Evolutionary conservation across 2,113 vertebrate species (phyloP), one percentile per base, ranked within the genome.

Genomic region (Bambusicola thoracicus): DNA sequence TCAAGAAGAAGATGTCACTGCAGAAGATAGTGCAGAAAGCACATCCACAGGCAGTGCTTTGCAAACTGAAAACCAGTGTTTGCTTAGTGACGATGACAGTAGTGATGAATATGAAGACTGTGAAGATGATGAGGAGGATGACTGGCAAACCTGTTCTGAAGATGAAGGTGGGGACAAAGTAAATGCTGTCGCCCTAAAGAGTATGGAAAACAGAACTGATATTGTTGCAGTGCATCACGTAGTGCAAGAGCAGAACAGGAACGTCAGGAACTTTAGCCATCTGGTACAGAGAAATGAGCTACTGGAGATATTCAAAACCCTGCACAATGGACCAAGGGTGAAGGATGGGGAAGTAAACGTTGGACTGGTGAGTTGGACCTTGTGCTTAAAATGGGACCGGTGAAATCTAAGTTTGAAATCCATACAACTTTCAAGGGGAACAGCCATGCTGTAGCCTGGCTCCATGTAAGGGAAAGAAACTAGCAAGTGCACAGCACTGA

Each of bases 111-210:
- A 98, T 61, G 97, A 98, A 90, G 98, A 98, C 94, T 98, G 98
- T 76, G 94, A 93, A 61, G 98, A 98, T 69, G 98, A 98, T 20
- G 98, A 98, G 38, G 98, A 98, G 40, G 96, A 97, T 46, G 68
- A 85, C 29, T 99, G 99, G 99, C 97, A 98, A 77, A 99, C 99
- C 0, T 99, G 99, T 95, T 99, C 98, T 16, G 99, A 99, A 94
- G 98, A 98, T 38, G 97, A 97, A 30, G 43, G 76, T 5, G 13
- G 41, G 58, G 68, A 79, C 29, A 68, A 61, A 3, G n/a, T 86
- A 68, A 94, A 90, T 44, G n/a, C 46, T 53, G 19, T 85, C 77
- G 81, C 76, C 75, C 83, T 61, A 40, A 80, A 78, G 34, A 87
- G 96, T 21, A n/a, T 91, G 34, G 74, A 73, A 67, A 48, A 19